Percentiles rank a stretch among this genome's conserved stretches.
Conservation (phyloP, 2,113 vertebrate genomes). For the Herpailurus yagouaroundi region DNA sequence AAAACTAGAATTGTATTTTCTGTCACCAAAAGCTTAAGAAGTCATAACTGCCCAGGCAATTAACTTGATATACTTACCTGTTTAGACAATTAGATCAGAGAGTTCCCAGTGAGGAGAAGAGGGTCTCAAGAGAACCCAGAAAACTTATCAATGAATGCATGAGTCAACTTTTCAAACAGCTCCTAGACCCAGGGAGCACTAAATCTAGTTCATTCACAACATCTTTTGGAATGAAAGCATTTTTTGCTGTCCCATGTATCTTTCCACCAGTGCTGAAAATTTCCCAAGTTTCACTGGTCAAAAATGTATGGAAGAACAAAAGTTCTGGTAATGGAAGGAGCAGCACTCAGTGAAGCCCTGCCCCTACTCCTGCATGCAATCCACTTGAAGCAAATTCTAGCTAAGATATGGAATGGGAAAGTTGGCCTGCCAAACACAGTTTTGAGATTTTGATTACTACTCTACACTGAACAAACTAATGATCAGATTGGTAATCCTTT, state of each 20-base stretch:
- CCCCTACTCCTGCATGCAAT: neutral
- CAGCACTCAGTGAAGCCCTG: neutral
- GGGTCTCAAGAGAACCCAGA: neutral
- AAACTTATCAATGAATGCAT: neutral
- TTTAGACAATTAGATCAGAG: neutral
- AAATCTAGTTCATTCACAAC: neutral
- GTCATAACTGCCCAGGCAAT: neutral
- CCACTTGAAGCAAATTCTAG: neutral
- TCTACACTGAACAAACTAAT: neutral
- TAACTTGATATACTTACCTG: neutral
- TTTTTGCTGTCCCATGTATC: neutral
- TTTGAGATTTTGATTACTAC: neutral
- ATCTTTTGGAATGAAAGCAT: neutral
- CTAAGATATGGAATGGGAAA: neutral
- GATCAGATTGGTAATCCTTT: neutral
- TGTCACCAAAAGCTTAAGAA: neutral
- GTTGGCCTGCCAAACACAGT: neutral
- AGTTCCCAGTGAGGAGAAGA: neutral
- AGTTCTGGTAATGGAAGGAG: neutral
- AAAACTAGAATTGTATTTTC: constrained; percentile 9
- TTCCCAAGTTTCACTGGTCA: neutral
- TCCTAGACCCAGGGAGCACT: neutral
- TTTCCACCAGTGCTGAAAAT: neutral
- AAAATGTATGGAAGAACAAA: neutral
- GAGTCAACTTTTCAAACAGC: neutral